These are phyloP conservation scores for Drosophila rubida DNA, from an alignment of 2,888 invertebrate species.

Conservation along the genomic window DNA sequence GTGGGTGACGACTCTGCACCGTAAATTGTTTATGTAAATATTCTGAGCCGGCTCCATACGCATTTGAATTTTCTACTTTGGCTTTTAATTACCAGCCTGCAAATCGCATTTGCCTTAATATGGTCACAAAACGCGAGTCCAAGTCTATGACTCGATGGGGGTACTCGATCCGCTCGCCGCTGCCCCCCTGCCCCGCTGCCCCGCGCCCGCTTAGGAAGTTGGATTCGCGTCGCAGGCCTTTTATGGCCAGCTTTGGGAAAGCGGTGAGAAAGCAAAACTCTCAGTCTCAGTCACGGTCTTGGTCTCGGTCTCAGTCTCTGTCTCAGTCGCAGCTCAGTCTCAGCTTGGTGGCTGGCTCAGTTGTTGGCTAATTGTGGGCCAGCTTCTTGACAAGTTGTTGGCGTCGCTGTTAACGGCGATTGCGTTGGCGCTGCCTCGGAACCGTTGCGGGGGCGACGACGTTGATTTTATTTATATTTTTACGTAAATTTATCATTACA, in stretches of 20 bases:
- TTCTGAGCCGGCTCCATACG: constrained; percentile 45
- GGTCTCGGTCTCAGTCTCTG: constrained; percentile 15
- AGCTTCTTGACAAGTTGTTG: constrained; percentile 64
- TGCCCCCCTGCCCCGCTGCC: background rate
- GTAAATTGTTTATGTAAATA: constrained; percentile 71
- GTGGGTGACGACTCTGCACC: constrained; percentile 17
- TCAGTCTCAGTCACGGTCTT: constrained; percentile 15
- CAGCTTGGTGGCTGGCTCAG: constrained; percentile 2
- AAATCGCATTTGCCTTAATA: constrained; percentile 75
- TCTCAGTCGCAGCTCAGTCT: constrained; percentile 2
- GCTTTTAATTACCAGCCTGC: constrained; percentile 74
- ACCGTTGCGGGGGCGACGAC: constrained; percentile 54
- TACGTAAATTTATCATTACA: constrained; percentile 81
- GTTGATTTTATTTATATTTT: constrained; percentile 75
- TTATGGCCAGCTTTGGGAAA: constrained; percentile 71
- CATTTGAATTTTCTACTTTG: constrained; percentile 56
- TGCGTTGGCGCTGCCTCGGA: constrained; percentile 47
- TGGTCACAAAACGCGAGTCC: constrained; percentile 64
- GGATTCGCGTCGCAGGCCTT: constrained; percentile 55
- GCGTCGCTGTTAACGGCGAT: constrained; percentile 49
- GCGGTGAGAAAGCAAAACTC: constrained; percentile 70
- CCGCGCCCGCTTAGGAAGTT: constrained; percentile 66
- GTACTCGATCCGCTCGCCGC: constrained; percentile 27
- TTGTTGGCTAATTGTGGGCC: constrained; percentile 72
- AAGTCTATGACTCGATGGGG: constrained; percentile 42